phyloP scores from a whole-genome alignment of 2,113 vertebrate species.

The Catharus minimus region DNA sequence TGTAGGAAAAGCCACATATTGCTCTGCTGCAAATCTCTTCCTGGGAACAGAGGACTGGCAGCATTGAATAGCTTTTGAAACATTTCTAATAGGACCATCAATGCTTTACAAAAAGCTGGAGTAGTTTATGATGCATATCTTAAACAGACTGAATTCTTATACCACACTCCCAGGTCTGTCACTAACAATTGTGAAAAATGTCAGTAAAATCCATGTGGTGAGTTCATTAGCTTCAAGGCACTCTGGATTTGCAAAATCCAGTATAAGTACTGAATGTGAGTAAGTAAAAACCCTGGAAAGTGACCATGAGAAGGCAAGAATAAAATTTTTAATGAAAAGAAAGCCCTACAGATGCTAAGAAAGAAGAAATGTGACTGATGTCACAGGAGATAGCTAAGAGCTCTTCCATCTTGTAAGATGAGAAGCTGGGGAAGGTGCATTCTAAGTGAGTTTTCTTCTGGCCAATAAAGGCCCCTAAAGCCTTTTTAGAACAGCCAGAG shows the following conservation, averaged over 20 bases:
- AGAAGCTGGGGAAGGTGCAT: background rate
- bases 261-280: background rate
- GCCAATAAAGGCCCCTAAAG: background rate
- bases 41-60: background rate
- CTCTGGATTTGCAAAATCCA: background rate
- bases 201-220: background rate
- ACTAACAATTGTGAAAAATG: background rate
- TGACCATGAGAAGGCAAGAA: background rate
- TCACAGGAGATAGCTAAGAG: background rate
- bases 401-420: background rate
- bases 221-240: background rate
- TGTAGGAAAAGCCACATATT: background rate
- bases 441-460: background rate
- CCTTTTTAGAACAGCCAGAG: background rate
- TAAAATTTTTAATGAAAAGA: background rate
- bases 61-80: background rate
- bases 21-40: background rate
- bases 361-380: background rate
- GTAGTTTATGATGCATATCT: background rate
- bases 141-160: background rate
- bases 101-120: background rate
- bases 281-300: background rate
- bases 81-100: background rate
- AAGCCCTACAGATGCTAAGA: background rate
- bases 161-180: background rate